Percentiles rank a stretch among this genome's conserved stretches.
These are phyloP conservation scores for Pseudoips prasinana DNA, from an alignment of 2,888 invertebrate species.

Conservation along the genomic window DNA sequence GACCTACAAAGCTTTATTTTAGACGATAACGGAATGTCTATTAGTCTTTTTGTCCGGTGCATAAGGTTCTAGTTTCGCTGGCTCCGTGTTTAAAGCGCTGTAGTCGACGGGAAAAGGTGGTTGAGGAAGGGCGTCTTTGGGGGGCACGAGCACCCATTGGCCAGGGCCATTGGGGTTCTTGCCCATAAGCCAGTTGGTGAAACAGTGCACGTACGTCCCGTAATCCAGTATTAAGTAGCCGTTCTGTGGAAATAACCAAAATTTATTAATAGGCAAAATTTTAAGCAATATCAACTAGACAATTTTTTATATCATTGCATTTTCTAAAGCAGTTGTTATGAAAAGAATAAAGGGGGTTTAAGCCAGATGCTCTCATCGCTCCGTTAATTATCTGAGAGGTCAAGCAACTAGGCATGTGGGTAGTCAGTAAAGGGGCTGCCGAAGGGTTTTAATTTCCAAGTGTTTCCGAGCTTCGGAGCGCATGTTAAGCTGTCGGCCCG, in stretches of 20 bases:
- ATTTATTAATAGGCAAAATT: too few relatives aligned
- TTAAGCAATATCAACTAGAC: too few relatives aligned
- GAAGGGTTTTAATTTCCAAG: too few relatives aligned
- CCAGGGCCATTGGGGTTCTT: slow-evolving; percentile 89
- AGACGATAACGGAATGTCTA: slow-evolving; percentile 87
- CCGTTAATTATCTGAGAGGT: too few relatives aligned
- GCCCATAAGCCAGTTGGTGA: slow-evolving; percentile 88
- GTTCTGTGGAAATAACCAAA: slow-evolving; percentile 77
- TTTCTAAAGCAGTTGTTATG: too few relatives aligned
- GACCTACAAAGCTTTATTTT: slow-evolving; percentile 1
- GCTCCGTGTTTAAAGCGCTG: slow-evolving; percentile 87
- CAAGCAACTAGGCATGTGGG: too few relatives aligned
- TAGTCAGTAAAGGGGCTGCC: too few relatives aligned
- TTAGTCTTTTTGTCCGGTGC: slow-evolving; percentile 86
- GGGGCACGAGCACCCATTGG: slow-evolving; percentile 86
- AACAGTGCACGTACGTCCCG: slow-evolving; percentile 86
- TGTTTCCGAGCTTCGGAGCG: too few relatives aligned
- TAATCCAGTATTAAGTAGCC: slow-evolving; percentile 85
- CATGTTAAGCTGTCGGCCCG: too few relatives aligned
- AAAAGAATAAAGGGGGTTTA: too few relatives aligned
- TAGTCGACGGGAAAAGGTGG: slow-evolving; percentile 89
- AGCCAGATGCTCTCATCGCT: too few relatives aligned
- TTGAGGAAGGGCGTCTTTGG: slow-evolving; percentile 76
- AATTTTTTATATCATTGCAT: too few relatives aligned
- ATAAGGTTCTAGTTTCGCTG: slow-evolving; percentile 86